Conservation (phyloP, 2,888 invertebrate genomes). For the Corbicula japonica region DNA sequence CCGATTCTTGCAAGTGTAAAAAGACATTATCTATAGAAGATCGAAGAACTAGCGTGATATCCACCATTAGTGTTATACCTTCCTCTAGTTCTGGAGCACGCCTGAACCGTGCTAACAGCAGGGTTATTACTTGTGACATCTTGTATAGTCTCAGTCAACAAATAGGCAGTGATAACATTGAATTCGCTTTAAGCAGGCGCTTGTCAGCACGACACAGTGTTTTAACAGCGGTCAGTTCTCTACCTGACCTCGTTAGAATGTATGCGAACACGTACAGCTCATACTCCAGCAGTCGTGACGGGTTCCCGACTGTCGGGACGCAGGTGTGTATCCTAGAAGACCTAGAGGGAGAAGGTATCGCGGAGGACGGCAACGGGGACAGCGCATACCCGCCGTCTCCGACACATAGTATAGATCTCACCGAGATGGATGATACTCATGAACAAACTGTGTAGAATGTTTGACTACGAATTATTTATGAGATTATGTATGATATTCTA, state of each 20-base stretch:
- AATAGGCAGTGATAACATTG: constrained; percentile 34
- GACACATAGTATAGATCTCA: neutral
- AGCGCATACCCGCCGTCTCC: constrained; percentile 36
- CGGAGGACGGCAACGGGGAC: constrained; percentile 13
- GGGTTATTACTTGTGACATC: constrained; percentile 55
- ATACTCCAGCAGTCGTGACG: no score
- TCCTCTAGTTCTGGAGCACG: constrained; percentile 39
- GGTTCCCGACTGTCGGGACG: neutral
- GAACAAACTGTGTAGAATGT: no score
- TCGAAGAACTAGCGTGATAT: constrained; percentile 59
- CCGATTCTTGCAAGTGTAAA: constrained; percentile 36
- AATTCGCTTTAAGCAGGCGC: constrained; percentile 34
- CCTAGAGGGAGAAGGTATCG: neutral
- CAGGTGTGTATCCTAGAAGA: constrained; percentile 13
- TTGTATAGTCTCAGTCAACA: constrained; percentile 37
- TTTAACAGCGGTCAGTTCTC: constrained; percentile 27
- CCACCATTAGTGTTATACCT: constrained; percentile 54
- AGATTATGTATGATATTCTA: no score
- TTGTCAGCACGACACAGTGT: constrained; percentile 30
- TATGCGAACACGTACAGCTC: constrained; percentile 26
- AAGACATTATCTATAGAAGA: constrained; percentile 8
- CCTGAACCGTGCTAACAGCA: constrained; percentile 65
- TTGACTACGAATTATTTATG: no score
- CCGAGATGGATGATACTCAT: no score
- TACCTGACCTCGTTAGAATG: constrained; percentile 48